Percentiles rank a stretch among this genome's conserved stretches.
Evolutionary conservation across 2,113 vertebrate species (phyloP).

Genomic region (Stegostoma tigrinum): DNA sequence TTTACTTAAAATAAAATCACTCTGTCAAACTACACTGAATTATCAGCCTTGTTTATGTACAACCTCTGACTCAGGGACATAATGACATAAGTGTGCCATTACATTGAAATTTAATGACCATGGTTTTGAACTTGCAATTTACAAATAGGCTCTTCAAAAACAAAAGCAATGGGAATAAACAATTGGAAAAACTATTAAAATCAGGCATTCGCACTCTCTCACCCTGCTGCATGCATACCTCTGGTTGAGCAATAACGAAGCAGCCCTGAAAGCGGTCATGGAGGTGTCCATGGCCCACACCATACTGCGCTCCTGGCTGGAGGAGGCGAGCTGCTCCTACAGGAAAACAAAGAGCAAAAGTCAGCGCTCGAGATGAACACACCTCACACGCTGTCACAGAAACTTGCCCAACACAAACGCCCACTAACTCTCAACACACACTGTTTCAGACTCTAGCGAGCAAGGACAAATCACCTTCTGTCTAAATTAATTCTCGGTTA

Average conservation of each 20-base stretch:
- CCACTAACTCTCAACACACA: neutral
- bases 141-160: neutral
- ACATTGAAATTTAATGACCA: neutral
- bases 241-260: constrained; percentile 9
- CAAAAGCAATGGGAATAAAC: neutral
- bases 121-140: neutral
- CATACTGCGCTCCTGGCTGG: neutral
- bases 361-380: constrained; percentile 4
- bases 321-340: constrained; percentile 36
- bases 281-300: constrained; percentile 21
- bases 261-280: constrained; percentile 23
- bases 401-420: neutral
- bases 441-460: neutral
- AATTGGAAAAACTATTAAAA: neutral
- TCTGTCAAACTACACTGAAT: neutral
- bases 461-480: neutral
- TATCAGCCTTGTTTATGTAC: neutral
- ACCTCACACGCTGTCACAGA: neutral
- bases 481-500: neutral
- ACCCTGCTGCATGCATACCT: constrained; percentile 17
- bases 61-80: neutral
- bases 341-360: constrained; percentile 26
- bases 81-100: neutral
- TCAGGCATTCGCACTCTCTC: neutral
- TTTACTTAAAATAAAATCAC: too few species aligned